phyloP scores from a whole-genome alignment of 2,113 vertebrate species.

The Sphaerodactylus townsendi region DNA sequence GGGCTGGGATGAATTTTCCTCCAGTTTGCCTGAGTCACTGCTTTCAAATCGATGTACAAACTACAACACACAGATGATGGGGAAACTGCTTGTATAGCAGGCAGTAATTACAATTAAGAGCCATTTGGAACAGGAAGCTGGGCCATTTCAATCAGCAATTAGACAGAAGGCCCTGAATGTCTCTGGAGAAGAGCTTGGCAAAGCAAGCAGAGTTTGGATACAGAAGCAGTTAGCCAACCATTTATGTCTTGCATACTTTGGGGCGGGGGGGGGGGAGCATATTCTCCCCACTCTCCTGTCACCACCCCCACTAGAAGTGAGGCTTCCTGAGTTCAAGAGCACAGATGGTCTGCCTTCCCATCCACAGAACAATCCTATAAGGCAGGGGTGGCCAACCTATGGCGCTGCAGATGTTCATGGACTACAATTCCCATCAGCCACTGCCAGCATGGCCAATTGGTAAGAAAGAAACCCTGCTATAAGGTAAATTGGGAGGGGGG shows the following conservation, averaged over 20 bases:
- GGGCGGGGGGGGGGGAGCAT: no score
- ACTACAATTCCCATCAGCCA: no score
- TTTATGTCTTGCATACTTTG: no score
- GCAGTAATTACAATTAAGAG: neutral
- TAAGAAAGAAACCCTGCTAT: no score
- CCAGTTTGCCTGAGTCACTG: neutral
- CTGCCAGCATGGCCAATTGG: no score
- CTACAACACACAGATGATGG: neutral
- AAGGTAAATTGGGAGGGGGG: neutral
- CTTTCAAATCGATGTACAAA: neutral
- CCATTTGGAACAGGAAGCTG: slow-evolving; percentile 16
- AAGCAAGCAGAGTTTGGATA: neutral
- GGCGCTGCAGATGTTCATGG: no score
- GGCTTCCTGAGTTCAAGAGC: neutral
- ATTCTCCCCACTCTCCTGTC: no score
- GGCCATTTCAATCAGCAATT: neutral
- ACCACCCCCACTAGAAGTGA: no score
- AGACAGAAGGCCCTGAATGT: neutral
- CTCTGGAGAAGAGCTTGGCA: neutral
- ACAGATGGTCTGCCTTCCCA: neutral
- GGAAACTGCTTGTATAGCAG: neutral
- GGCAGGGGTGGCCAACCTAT: no score
- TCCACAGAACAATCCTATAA: neutral
- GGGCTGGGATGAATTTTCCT: neutral
- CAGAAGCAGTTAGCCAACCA: no score